Evolutionary conservation across 2,113 vertebrate genomes (phyloP).

Genomic region (Cygnus buccinator): DNA sequence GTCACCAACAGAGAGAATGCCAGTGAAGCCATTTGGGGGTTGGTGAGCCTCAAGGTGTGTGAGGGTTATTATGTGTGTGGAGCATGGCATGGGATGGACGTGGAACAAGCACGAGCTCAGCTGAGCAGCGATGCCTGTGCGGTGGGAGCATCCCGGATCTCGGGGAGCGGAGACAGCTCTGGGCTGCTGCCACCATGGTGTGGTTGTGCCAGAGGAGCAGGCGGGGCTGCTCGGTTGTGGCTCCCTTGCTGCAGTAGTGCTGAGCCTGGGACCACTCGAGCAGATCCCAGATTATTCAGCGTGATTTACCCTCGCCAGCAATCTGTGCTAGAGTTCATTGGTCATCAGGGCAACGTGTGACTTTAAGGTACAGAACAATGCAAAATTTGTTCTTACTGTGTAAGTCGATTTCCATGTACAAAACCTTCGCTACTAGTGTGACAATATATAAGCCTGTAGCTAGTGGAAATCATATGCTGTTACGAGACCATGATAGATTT

Average conservation of each 20-base stretch:
- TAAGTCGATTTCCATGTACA: constrained; percentile 52
- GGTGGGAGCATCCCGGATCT: fast-evolving
- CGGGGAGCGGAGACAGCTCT: fast-evolving
- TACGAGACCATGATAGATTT: constrained; percentile 48
- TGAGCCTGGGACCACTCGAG: fast-evolving
- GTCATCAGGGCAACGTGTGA: background rate
- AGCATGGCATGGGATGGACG: background rate
- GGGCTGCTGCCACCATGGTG: fast-evolving
- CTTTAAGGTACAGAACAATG: constrained; percentile 47
- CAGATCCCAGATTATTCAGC: background rate
- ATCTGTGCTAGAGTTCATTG: background rate
- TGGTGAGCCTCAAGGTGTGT: background rate
- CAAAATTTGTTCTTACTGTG: constrained; percentile 35
- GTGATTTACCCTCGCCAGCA: background rate
- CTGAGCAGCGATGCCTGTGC: fast-evolving
- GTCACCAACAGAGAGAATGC: background rate
- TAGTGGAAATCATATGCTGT: constrained; percentile 32
- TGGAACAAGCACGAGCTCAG: background rate
- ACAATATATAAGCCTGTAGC: constrained; percentile 33
- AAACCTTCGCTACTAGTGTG: background rate
- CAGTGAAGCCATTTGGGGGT: background rate
- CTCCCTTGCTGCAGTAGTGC: background rate
- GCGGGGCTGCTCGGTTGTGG: background rate
- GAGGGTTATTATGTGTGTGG: fast-evolving
- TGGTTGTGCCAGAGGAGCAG: background rate